Percentiles rank a stretch among this genome's conserved stretches.
These are phyloP conservation scores for Nipponacmea schrenckii DNA, from an alignment of 2,888 invertebrate genomes.

Conservation along the genomic window DNA sequence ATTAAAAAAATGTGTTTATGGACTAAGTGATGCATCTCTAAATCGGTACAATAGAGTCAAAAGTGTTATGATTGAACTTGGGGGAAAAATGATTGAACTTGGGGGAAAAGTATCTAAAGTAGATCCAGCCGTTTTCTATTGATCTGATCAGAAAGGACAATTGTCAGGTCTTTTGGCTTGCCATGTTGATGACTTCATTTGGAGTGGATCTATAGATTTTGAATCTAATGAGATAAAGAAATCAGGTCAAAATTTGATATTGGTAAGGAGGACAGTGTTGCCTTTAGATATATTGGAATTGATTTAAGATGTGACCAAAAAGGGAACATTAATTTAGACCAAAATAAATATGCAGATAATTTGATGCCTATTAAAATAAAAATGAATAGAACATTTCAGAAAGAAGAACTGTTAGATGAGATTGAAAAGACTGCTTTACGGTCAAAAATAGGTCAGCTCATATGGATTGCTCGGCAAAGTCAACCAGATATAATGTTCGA, in stretches of 20 bases:
- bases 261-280: constrained; percentile 14
- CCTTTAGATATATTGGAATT: constrained; percentile 20
- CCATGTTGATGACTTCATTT: constrained; percentile 22
- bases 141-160: neutral
- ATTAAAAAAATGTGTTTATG: constrained; percentile 21
- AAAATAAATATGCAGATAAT: neutral
- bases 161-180: constrained; percentile 14
- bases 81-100: constrained; percentile 4
- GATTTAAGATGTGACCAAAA: neutral
- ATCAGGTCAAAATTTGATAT: constrained; percentile 12
- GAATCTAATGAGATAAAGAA: constrained; percentile 11
- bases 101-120: constrained; percentile 8
- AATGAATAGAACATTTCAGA: constrained; percentile 8
- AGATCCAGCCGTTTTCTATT: constrained; percentile 20
- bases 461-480: constrained; percentile 10
- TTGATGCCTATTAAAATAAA: neutral
- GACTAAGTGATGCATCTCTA: constrained; percentile 20
- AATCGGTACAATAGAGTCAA: constrained; percentile 16
- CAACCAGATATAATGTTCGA: constrained; percentile 4
- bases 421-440: constrained; percentile 1
- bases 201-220: constrained; percentile 15
- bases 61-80: constrained; percentile 1
- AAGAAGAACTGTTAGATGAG: constrained; percentile 11
- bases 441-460: constrained; percentile 11
- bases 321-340: neutral